Conservation (phyloP, 2,113 vertebrate species). For the Phylloscopus whistleri region DNA sequence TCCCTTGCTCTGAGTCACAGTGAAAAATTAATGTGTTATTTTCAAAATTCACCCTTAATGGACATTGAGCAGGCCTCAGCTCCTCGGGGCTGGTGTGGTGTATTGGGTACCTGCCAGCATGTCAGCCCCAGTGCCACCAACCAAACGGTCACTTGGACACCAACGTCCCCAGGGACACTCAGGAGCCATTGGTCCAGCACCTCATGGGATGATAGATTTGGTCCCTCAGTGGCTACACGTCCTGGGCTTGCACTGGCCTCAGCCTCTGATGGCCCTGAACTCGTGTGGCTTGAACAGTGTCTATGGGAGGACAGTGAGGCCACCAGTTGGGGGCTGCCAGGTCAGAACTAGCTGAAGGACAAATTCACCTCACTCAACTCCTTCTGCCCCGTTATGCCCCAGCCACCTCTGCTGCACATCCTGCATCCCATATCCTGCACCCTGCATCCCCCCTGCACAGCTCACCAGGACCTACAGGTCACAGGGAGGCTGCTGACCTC, state of each 20-base stretch:
- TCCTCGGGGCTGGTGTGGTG: fast-evolving
- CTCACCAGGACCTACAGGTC: neutral
- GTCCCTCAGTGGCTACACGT: neutral
- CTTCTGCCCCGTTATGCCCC: neutral
- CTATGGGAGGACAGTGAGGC: neutral
- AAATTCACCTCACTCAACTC: neutral
- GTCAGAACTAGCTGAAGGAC: neutral
- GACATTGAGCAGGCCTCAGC: neutral
- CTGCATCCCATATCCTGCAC: neutral
- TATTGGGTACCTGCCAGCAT: neutral
- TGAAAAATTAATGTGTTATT: neutral
- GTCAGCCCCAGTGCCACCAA: neutral
- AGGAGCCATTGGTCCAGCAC: fast-evolving
- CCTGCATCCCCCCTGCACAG: too few species aligned
- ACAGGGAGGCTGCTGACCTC: neutral
- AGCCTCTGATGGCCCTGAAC: fast-evolving
- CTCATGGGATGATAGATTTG: fast-evolving
- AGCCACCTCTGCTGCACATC: neutral
- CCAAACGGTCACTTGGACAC: neutral
- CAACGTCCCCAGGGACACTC: fast-evolving
- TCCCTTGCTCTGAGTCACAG: neutral
- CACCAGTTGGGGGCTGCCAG: fast-evolving
- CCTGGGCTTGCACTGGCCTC: neutral
- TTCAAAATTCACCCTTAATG: neutral
- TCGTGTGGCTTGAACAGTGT: fast-evolving